Base-by-base conservation (phyloP, 1,140 invertebrate genomes). In the Cyphomyrmex costatus region DNA sequence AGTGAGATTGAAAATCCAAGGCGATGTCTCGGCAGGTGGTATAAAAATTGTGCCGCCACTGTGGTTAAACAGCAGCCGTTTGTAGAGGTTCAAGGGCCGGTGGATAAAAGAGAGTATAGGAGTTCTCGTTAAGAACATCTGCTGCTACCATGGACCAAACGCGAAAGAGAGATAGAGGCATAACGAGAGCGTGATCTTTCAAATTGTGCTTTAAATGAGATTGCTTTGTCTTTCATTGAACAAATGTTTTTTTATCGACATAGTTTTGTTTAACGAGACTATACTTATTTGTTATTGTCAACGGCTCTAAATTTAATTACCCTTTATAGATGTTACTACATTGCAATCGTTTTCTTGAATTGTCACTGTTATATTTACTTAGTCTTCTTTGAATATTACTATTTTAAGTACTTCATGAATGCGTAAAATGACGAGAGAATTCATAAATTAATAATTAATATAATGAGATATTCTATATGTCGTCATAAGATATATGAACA, bases 91-190 rank as follows among this genome's bases (percentile, higher is more conserved):
- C 79, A 46, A 86, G 83, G 76, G 60, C 58, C 58, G 53, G 51
- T 53, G 71, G 51, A 73, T 68, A 80, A 78, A 56, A 30, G 77
- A 53, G 61, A 66, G 42, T 86, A 82, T 70, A 73, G 68, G 51
- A 80, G 56, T 80, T 89, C 89, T 92, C 86, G 88, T 92, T 90
- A 91, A 88, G 91, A 92, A 92, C 91, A 92, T 92, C 91, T 92
- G 91, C 90, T 80, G 85, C 86, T 88, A 90, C 80, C 66, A 66
- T 86, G 61, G 70, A 85, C 63, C 46, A 70, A 68, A 80, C 36
- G 61, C 56, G 60, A 86, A 68, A 76, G 74, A 21, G 10, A 65
- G 36, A 65, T 70, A 30, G 70, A 61, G 30, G 73, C 60, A 21
- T 51, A 46, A 83, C 16, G n/a, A 78, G 70, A 63, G 21, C 30